Evolutionary conservation across 1,140 invertebrate species (phyloP), one percentile per base, ranked within the genome.

Genomic region (Cydia fagiglandana): DNA sequence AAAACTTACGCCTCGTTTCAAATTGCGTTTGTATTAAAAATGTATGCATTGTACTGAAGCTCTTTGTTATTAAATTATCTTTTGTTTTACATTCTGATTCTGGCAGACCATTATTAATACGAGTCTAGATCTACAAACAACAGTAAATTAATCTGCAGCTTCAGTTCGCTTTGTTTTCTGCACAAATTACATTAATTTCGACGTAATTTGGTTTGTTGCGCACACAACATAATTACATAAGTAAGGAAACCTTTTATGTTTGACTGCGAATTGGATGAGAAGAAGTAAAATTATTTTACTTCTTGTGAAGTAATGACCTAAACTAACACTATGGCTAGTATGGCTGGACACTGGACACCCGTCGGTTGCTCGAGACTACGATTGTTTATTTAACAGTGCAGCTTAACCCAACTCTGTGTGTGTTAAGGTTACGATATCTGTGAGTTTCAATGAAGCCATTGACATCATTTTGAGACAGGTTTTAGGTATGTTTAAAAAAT

Each of bases 51-150:
- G 9, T 24, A 6, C 10, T 12, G 17, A n/a, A 20, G n/a, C 15
- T 24, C 56, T 61, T 61, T 61, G 20, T 24, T 61, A 61, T 24
- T 24, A 17, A 61, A 3, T 24, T 12, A n/a, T 24, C 56, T 61
- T n/a, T 61, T 24, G 10, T 61, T 24, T 61, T 7, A 61, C 56
- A 61, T 61, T 61, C 17, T 61, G 17, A 61, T 24, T 20, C 56
- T 61, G 20, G 20, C 56, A 61, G 56, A 61, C 7, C 56, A 24
- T 61, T 61, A 61, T 61, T 61, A 61, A 24, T 24, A 61, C 56
- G 56, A 61, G 56, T 12, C 15, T 53, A 53, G 50, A 53, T 53
- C 56, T 24, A 61, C 56, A 61, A 61, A 61, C 17, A 61, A 61
- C 56, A 24, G 15, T 20, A 61, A 61, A 61, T 61, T 61, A 61